Conservation (phyloP, 2,797 vertebrate genomes). For the Falco novaeseelandiae region DNA sequence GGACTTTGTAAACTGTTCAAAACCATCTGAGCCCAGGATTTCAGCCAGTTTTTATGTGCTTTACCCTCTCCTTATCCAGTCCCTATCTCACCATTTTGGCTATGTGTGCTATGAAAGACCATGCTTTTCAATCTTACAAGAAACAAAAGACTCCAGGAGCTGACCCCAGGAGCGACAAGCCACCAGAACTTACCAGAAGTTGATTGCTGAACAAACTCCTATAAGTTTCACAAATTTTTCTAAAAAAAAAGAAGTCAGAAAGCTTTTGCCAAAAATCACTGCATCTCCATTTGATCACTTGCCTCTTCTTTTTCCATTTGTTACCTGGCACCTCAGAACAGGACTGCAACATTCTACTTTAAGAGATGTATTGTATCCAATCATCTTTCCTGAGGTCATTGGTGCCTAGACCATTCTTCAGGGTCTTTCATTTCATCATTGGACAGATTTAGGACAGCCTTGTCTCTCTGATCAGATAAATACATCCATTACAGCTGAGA, state of each 20-base stretch:
- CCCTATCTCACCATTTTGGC: neutral
- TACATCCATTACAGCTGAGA: neutral
- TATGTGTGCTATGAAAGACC: neutral
- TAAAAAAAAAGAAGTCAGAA: neutral
- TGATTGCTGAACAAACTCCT: neutral
- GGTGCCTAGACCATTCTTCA: neutral
- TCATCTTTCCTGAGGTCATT: neutral
- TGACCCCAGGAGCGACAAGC: neutral
- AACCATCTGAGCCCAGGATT: neutral
- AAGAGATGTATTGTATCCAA: neutral
- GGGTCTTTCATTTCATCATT: neutral
- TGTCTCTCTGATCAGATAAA: neutral
- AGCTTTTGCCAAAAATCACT: neutral
- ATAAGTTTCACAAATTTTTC: neutral
- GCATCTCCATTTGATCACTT: neutral
- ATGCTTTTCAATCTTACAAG: neutral
- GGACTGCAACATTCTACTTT: neutral
- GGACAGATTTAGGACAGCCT: neutral
- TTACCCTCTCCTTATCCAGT: neutral
- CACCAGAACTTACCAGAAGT: neutral
- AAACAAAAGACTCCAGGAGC: neutral
- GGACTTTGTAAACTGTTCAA: neutral
- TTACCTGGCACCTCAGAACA: neutral
- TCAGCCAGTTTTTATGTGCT: neutral
- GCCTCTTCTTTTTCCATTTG: neutral